Evolutionary conservation across 2,888 invertebrate species (phyloP), one percentile per base, ranked within the genome.

Genomic region (Orthosia incerta): DNA sequence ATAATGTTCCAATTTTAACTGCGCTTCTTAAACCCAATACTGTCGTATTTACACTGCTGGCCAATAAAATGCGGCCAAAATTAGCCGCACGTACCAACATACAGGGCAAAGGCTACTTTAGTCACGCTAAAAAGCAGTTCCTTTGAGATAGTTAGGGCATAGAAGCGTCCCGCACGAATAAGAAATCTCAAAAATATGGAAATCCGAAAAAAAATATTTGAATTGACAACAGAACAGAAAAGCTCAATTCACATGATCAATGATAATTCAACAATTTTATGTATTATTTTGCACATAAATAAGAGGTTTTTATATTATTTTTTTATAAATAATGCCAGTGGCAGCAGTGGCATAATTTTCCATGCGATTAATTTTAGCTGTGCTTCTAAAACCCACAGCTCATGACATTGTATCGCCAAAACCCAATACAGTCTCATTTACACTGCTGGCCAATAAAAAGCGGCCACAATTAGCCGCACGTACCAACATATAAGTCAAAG

Each of bases 1-100:
- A 51, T 0, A 69, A 68, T 23, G 1, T 26, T 4, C 4, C 9
- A 4, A 11, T 5, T n/a, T 31, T 64, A 65, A n/a, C 26, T 48
- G n/a, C 12, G 7, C 12, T 53, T 53, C 39, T 59, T 7, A 63
- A 59, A 11, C 53, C 0, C 12, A 53, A 13, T 39, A 31, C 75
- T 46, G 65, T 71, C 78, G 75, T 85, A 85, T 85, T 87, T 83
- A 67, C 71, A 64, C 64, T n/a, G 50, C 31, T 31, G 46, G 68
- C 66, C 83, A 80, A 85, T 85, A 85, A 87, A 85, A 85, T 75
- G 59, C 70, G 59, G 63, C 83, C 85, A 85, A 87, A 85, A 85
- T 85, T 85, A 85, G 87, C 76, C 20, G 53, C 68, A 84, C 82
- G 85, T 76, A 82, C 82, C 65, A 79, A 87, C 80, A 82, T 72